Evolutionary conservation across 1,140 invertebrate genomes (phyloP).

Genomic region (Cecropterus lyciades): DNA sequence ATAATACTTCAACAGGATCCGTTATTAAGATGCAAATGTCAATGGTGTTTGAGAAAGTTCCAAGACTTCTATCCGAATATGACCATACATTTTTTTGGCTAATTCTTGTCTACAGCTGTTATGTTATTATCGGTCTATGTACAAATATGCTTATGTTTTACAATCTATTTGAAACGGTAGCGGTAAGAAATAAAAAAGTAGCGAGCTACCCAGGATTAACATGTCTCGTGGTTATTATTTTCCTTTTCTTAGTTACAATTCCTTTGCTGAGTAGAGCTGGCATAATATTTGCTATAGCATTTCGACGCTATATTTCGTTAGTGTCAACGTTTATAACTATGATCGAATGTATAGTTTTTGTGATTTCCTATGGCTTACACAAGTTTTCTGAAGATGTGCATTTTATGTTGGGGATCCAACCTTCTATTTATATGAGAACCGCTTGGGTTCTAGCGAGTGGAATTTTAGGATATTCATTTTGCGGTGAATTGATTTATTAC

Average conservation of each 20-base stretch:
- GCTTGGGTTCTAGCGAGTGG: constrained; percentile 51
- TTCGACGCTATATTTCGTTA: constrained; percentile 44
- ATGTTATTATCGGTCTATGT: constrained; percentile 47
- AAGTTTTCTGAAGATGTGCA: constrained; percentile 72
- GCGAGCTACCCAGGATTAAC: constrained; percentile 58
- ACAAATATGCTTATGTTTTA: constrained; percentile 50
- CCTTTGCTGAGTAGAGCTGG: constrained; percentile 55
- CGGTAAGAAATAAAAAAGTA: constrained; percentile 42
- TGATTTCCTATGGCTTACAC: constrained; percentile 62
- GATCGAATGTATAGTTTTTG: constrained; percentile 59
- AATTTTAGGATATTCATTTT: constrained; percentile 52
- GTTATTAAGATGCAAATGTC: constrained; percentile 48
- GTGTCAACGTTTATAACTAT: constrained; percentile 50
- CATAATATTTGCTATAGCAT: constrained; percentile 40
- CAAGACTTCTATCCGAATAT: constrained; percentile 59
- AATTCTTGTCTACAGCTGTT: constrained; percentile 49
- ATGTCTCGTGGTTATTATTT: constrained; percentile 39
- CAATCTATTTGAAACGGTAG: constrained; percentile 50
- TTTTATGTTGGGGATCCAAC: constrained; percentile 70
- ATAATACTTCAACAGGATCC: constrained; percentile 38
- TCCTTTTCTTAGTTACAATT: constrained; percentile 59
- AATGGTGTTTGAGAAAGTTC: constrained; percentile 61
- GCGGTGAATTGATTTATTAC: constrained; percentile 44
- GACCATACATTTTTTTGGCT: constrained; percentile 52
- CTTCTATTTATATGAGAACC: constrained; percentile 57